phyloP scores from a whole-genome alignment of 1,140 invertebrate species.

The Melipona quadrifasciata region DNA sequence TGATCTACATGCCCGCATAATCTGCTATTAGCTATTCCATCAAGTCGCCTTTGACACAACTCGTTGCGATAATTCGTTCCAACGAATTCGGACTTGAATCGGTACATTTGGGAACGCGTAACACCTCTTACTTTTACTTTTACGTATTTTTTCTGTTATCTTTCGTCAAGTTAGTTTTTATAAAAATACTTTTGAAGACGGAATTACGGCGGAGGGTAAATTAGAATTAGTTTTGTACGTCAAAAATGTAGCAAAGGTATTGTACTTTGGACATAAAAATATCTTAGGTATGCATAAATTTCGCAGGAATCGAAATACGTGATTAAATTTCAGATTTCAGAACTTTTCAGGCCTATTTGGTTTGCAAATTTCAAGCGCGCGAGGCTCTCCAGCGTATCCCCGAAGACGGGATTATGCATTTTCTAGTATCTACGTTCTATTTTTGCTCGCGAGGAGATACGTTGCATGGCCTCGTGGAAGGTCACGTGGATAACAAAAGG shows the following conservation, averaged over 20 bases:
- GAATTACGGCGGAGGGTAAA: too few species aligned
- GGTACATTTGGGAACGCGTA: too few species aligned
- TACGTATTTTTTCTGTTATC: too few species aligned
- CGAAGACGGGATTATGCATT: background rate
- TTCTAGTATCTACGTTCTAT: conserved; percentile 5
- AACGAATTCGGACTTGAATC: background rate
- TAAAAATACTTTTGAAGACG: too few species aligned
- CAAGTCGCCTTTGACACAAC: background rate
- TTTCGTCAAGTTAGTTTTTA: too few species aligned
- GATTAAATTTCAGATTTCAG: background rate
- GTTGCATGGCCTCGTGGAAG: conserved; percentile 16
- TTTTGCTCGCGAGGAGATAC: conserved; percentile 1
- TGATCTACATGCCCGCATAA: conserved; percentile 11
- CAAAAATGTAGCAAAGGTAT: too few species aligned
- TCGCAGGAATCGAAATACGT: background rate
- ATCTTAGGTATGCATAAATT: background rate
- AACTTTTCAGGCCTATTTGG: background rate
- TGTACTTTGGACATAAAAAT: too few species aligned
- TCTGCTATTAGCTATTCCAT: conserved; percentile 28
- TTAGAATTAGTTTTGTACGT: too few species aligned
- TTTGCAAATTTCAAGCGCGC: background rate
- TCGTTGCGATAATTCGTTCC: background rate
- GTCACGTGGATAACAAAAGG: conserved; percentile 43
- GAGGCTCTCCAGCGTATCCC: background rate
- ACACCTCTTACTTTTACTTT: too few species aligned